A percentile compares a stretch with the other conserved stretches of the same genome.
Evolutionary conservation across 2,113 vertebrate genomes (phyloP).

Genomic region (Calidris pygmaea): DNA sequence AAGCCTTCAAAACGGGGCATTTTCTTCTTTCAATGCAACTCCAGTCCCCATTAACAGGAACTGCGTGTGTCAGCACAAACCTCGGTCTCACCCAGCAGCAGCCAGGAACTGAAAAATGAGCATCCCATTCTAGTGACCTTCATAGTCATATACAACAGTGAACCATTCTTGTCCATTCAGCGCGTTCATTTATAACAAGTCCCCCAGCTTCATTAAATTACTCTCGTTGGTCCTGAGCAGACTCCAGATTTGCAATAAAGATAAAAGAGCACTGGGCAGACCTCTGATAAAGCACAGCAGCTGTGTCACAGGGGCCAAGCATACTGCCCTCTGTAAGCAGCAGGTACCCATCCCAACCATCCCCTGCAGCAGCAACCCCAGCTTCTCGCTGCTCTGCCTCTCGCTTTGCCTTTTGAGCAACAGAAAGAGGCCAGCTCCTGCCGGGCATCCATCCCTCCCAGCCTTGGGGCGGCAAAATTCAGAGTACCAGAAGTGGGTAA

Average conservation of each 20-base stretch:
- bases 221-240: background rate
- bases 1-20: background rate
- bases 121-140: conserved; percentile 23
- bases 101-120: conserved; percentile 15
- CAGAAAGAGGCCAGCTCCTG: background rate
- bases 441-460: background rate
- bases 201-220: background rate
- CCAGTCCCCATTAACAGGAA: background rate
- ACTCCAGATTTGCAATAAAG: background rate
- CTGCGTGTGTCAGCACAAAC: conserved; percentile 28
- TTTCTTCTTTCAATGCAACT: background rate
- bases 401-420: background rate
- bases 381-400: background rate
- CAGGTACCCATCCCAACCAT: background rate
- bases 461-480: background rate
- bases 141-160: background rate
- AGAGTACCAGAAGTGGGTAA: background rate
- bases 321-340: background rate
- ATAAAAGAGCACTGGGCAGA: background rate
- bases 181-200: background rate
- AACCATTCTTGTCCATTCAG: background rate
- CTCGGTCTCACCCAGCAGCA: background rate
- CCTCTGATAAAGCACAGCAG: background rate
- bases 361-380: background rate
- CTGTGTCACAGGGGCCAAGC: background rate